A percentile compares a stretch with the other conserved stretches of the same genome.
phyloP scores from a whole-genome alignment of 2,797 vertebrate species.

The Anomalospiza imberbis region DNA sequence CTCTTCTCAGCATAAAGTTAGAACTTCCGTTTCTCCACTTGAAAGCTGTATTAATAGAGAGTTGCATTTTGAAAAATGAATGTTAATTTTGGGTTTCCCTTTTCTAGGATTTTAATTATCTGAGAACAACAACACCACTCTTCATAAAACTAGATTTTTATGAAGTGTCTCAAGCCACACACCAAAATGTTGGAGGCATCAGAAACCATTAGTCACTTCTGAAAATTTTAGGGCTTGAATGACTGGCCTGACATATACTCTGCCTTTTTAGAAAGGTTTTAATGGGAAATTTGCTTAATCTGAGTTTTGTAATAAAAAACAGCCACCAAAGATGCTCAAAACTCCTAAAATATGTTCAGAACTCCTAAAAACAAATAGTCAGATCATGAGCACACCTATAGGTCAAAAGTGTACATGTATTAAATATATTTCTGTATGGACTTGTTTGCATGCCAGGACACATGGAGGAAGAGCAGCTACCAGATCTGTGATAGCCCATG shows the following conservation, averaged over 20 bases:
- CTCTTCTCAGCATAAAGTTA: background rate
- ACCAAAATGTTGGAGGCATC: background rate
- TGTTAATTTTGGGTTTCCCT: background rate
- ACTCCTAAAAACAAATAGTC: background rate
- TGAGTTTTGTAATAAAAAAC: background rate
- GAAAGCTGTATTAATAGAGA: background rate
- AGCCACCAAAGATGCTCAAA: background rate
- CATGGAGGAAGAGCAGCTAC: background rate
- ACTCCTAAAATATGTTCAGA: background rate
- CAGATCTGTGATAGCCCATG: background rate
- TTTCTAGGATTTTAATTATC: background rate
- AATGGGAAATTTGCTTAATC: background rate
- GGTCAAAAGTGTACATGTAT: accelerated
- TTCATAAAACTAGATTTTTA: background rate
- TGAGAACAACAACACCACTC: background rate
- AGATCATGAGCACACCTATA: background rate
- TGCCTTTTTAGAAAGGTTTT: background rate
- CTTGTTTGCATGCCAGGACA: background rate
- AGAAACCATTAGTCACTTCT: background rate
- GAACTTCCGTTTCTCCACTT: background rate
- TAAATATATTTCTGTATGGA: background rate
- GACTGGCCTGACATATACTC: background rate
- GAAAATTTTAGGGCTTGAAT: background rate
- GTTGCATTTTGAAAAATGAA: background rate
- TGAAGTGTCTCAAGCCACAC: background rate